These are phyloP conservation scores for Brachionus manjavacas DNA, from an alignment of 1,140 invertebrate genomes.

Conservation along the genomic window DNA sequence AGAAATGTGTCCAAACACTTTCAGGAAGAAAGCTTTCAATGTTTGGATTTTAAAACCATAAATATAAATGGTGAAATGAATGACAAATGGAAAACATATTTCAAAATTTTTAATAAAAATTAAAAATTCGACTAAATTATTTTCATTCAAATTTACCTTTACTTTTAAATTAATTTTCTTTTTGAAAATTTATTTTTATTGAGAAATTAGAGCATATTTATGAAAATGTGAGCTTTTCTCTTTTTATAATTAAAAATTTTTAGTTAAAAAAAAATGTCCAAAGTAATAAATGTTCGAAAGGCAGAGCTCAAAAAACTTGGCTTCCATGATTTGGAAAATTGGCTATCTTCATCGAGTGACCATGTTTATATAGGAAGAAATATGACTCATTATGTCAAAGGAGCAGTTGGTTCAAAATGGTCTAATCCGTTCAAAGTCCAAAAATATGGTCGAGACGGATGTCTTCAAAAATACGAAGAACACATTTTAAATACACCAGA, in stretches of 20 bases:
- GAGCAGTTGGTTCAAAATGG: constrained; percentile 41
- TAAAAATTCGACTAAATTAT: no score
- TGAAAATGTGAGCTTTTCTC: background rate
- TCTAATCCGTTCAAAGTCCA: constrained; percentile 30
- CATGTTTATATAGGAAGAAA: constrained; percentile 39
- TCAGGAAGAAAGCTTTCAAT: no score
- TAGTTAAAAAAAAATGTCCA: constrained; percentile 6
- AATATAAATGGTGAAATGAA: no score
- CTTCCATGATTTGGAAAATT: constrained; percentile 19
- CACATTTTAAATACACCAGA: background rate
- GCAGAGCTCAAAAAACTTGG: constrained; percentile 18
- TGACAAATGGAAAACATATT: no score
- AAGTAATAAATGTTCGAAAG: constrained; percentile 34
- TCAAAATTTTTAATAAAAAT: no score
- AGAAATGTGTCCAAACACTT: no score
- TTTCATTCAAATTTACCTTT: background rate
- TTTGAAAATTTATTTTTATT: background rate
- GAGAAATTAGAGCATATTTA: background rate
- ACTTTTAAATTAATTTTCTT: background rate
- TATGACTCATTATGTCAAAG: constrained; percentile 37
- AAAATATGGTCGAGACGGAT: constrained; percentile 26
- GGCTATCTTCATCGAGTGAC: background rate
- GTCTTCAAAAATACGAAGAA: constrained; percentile 28
- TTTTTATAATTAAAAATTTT: background rate
- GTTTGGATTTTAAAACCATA: no score